phyloP scores from a whole-genome alignment of 2,888 invertebrate genomes.

The Perdita meconis region DNA sequence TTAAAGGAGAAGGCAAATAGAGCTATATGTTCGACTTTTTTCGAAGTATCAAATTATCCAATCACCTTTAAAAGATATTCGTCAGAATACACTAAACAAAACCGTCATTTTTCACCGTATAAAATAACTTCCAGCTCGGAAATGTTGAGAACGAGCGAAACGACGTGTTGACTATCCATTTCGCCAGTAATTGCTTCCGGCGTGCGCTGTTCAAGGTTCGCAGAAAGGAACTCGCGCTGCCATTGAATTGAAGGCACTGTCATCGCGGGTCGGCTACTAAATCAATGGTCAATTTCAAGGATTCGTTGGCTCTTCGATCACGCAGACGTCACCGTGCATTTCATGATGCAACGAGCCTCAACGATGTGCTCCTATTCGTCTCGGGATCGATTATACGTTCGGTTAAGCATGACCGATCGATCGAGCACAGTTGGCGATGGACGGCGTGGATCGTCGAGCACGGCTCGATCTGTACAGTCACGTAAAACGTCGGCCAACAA shows the following conservation, averaged over 20 bases:
- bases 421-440: slow-evolving; percentile 35
- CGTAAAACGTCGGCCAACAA: slow-evolving; percentile 27
- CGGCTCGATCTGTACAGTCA: slow-evolving; percentile 23
- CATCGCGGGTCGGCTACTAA: slow-evolving; percentile 13
- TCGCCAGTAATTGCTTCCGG: not conserved
- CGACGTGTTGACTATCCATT: slow-evolving; percentile 1
- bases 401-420: slow-evolving; percentile 63
- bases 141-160: not conserved
- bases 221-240: not conserved
- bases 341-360: slow-evolving; percentile 50
- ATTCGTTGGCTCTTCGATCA: slow-evolving; percentile 27
- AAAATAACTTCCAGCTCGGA: not conserved
- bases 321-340: slow-evolving; percentile 19
- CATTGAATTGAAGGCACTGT: slow-evolving; percentile 3
- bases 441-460: slow-evolving; percentile 13
- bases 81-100: not conserved
- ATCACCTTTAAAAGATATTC: too few relatives aligned
- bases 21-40: too few relatives aligned
- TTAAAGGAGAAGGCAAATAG: too few relatives aligned
- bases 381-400: slow-evolving; percentile 55
- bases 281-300: slow-evolving; percentile 29
- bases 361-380: slow-evolving; percentile 46
- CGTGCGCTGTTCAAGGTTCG: not conserved
- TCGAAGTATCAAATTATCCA: too few relatives aligned
- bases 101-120: not conserved